Evolutionary conservation across 2,797 vertebrate species (phyloP).

Genomic region (Picus viridis): DNA sequence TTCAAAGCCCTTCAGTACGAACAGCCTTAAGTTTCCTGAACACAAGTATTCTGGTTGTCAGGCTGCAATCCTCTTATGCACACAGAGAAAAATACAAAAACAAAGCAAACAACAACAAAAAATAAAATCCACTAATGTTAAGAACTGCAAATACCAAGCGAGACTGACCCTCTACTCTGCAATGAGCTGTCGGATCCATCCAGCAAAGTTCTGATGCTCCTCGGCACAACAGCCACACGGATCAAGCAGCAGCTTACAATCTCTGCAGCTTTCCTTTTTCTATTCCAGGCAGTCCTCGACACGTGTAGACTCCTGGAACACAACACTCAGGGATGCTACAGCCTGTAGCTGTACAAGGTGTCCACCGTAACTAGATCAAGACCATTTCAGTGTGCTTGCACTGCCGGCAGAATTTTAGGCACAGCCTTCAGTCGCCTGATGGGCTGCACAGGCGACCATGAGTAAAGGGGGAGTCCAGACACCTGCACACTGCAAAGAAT

Average conservation of each 20-base stretch:
- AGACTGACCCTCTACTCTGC: constrained; percentile 63
- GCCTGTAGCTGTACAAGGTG: constrained; percentile 15
- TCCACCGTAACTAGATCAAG: constrained; percentile 19
- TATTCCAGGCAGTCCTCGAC: constrained; percentile 52
- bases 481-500: constrained; percentile 70
- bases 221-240: constrained; percentile 44
- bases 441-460: constrained; percentile 39
- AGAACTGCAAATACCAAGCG: constrained; percentile 25
- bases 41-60: constrained; percentile 16
- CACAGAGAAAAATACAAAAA: constrained; percentile 11
- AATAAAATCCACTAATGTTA: constrained; percentile 10
- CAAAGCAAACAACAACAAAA: neutral
- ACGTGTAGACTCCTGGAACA: constrained; percentile 50
- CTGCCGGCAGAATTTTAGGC: constrained; percentile 42
- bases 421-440: constrained; percentile 42
- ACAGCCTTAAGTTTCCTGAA: constrained; percentile 62
- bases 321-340: constrained; percentile 39
- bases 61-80: constrained; percentile 27
- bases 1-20: constrained; percentile 58
- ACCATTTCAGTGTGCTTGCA: constrained; percentile 11
- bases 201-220: constrained; percentile 61
- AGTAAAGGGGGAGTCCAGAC: constrained; percentile 62
- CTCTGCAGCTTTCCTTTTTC: constrained; percentile 59
- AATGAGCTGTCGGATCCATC: constrained; percentile 61
- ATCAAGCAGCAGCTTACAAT: constrained; percentile 47